These are phyloP conservation scores for Paracentrotus lividus DNA, from an alignment of 53 echinoderm and acorn worm species.

Conservation along the genomic window DNA sequence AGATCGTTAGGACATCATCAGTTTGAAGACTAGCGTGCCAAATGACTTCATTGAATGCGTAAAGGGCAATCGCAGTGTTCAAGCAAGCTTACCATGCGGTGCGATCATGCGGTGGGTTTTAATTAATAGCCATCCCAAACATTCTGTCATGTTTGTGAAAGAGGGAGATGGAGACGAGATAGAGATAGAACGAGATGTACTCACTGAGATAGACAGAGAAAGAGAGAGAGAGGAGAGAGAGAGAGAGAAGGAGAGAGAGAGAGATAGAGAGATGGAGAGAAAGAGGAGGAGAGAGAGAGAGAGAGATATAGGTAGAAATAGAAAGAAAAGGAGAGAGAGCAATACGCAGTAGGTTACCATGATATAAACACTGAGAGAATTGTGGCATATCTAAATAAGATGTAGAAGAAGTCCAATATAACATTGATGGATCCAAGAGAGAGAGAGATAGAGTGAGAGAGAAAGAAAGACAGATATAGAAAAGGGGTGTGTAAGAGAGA, in stretches of 20 bases:
- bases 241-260: background rate
- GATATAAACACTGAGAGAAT: background rate
- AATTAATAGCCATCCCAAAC: slow-evolving; percentile 66
- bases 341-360: too few species aligned
- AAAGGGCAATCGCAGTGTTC: slow-evolving; percentile 64
- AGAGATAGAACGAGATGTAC: background rate
- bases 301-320: background rate
- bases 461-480: background rate
- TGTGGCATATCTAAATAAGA: background rate
- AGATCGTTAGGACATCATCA: slow-evolving; percentile 61
- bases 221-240: background rate
- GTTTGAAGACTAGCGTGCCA: slow-evolving; percentile 52
- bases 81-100: slow-evolving; percentile 63
- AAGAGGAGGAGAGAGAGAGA: background rate
- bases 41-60: slow-evolving; percentile 42
- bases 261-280: background rate
- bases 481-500: background rate
- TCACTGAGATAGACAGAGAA: background rate
- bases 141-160: slow-evolving; percentile 57
- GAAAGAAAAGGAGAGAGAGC: background rate
- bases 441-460: background rate
- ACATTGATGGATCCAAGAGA: background rate
- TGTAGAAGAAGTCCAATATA: background rate
- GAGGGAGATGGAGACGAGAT: slow-evolving; percentile 17
- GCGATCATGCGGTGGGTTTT: slow-evolving; percentile 66